Base-by-base conservation (phyloP, 1,140 invertebrate genomes). In the Listronotus bonariensis region DNA sequence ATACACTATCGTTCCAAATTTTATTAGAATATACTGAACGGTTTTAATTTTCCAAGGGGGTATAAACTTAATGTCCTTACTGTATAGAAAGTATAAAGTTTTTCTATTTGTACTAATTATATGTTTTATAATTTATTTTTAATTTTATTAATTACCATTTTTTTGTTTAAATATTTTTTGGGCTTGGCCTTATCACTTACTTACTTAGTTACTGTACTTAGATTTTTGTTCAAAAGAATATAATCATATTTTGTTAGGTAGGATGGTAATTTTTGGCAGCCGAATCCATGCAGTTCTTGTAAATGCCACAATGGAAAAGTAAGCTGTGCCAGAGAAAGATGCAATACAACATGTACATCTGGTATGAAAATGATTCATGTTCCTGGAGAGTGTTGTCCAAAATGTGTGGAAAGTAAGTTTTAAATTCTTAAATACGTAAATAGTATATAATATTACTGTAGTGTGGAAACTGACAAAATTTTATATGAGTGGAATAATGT, bases 261-360 rank as follows among this genome's bases (percentile, higher is more conserved):
- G 91, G 88, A 93, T 81, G 93, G 92, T 71, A 89, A 93, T 74
- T 85, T 85, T 31, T 96, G 93, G 93, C 85, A 88, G 72, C 82
- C 92, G 72, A 92, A 95, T 76, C 85, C 88, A 10, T 97, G 95
- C 77, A 92, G 91, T 67, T 89, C 89, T 12, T 97, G 94, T 65
- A 80, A 82, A 61, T 97, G 95, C 78, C 84, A 86, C 46, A 83
- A 86, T 18, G 93, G 93, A 31, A 87, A 88, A 74, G 87, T 92
- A 3, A 84, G 87, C 1, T 97, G 94, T 80, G 88, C 88, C 5
- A 88, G 88, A 80, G 87, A 89, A 69, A 82, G 86, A 67, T 96
- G 95, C 76, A 78, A 82, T 18, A 74, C 80, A 9, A 79, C 81
- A 9, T 94, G 92, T 78, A 86, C 87, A 0, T 81, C 88, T 0